Evolutionary conservation across 1,140 invertebrate species (phyloP).

Genomic region (Anastrepha ludens): DNA sequence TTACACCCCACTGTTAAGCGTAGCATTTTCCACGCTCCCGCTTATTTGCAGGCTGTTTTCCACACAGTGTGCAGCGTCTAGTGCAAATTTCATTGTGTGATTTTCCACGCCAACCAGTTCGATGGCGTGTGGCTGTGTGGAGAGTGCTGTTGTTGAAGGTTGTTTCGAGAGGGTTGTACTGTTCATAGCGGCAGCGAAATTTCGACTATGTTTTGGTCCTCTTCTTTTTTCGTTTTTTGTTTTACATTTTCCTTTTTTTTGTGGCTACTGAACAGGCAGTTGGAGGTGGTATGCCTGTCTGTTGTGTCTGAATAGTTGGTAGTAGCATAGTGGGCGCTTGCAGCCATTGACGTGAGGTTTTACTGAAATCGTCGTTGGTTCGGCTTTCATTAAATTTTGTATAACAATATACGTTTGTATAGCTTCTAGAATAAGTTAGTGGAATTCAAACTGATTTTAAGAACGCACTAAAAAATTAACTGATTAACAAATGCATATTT

Average conservation of each 20-base stretch:
- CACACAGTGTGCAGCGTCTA: background rate
- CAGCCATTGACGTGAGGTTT: background rate
- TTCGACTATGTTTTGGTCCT: background rate
- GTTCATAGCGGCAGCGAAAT: background rate
- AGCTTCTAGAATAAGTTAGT: too few relatives aligned
- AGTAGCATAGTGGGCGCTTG: background rate
- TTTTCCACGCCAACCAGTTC: conserved; percentile 18
- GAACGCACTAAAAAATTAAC: too few relatives aligned
- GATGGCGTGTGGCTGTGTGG: conserved; percentile 8
- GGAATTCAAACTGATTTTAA: too few relatives aligned
- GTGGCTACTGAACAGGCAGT: background rate
- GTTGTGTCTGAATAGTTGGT: conserved; percentile 15
- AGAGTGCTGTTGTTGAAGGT: conserved; percentile 38
- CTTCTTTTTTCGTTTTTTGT: background rate
- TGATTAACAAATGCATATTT: too few relatives aligned
- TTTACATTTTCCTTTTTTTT: background rate
- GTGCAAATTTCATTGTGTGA: background rate
- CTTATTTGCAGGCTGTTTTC: conserved; percentile 3
- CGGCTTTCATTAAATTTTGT: background rate
- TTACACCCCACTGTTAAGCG: conserved; percentile 12
- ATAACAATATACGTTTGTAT: too few relatives aligned
- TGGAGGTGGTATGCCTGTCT: background rate
- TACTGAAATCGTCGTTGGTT: background rate
- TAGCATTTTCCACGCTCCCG: conserved; percentile 33
- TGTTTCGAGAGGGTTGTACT: conserved; percentile 28